Evolutionary conservation across 2,113 vertebrate genomes (phyloP), one percentile per base, ranked within the genome.

Genomic region (Oostethus manadensis): DNA sequence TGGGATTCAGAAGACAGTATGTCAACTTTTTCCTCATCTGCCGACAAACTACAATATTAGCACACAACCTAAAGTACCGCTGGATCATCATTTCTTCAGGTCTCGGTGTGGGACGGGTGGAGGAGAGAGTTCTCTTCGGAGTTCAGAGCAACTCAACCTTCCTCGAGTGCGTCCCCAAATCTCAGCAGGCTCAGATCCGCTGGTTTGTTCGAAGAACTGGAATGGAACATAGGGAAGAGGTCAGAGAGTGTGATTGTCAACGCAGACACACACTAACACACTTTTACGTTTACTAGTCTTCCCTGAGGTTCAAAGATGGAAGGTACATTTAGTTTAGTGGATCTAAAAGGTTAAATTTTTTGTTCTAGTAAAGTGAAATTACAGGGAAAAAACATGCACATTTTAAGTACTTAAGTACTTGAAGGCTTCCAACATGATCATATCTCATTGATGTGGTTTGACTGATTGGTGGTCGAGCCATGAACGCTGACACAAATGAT

Each of bases 111-210:
- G 71, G 78, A 43, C 49, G 8, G 6, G 87, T 90, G 71, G 94
- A 97, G 82, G 96, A 98, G 90, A 94, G 92, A 87, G 88, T 95
- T 83, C 91, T 97, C 83, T 98, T 94, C 72, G 96, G 95, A 69
- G 92, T 98, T 80, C 94, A 98, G 82, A 94, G 89, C 82, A 99
- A 99, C 89, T 95, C 97, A 51, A 97, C 96, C 15, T 97, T 99
- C 87, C 90, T 99, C 66, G 97, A 98, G 89, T 99, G 97, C 71
- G 86, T 93, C 78, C 94, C 97, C 77, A 98, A 96, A 86, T 97
- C 95, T 64, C 97, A 96, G 53, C 96, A 97, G 90, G 92, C 97
- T 66, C 90, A 91, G 71, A 93, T 97, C 81, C 91, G 87, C 65
- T 99, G 96, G 96, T 94, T 92, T 80, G 67, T 93, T 65, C 94